A percentile compares a stretch with the other conserved stretches of the same genome.
Conservation (phyloP, 2,888 invertebrate genomes). For the Hypomecis punctinalis region DNA sequence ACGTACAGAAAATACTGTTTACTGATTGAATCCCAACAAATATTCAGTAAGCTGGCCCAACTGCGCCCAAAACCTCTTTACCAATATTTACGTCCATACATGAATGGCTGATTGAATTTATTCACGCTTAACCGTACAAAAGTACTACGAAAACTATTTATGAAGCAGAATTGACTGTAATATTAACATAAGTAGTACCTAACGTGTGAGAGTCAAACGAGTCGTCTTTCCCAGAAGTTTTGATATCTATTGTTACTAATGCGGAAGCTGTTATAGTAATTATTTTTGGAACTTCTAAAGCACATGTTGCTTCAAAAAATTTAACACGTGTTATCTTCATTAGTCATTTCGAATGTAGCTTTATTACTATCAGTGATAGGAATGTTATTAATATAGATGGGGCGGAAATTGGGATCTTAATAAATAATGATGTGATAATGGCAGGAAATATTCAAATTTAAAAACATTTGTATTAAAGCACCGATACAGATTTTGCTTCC, state of each 20-base stretch:
- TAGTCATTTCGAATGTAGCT: constrained; percentile 17
- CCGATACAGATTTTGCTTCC: constrained; percentile 5
- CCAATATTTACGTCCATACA: constrained; percentile 47
- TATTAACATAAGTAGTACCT: constrained; percentile 53
- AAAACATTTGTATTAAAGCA: background rate
- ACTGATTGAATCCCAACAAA: constrained; percentile 29
- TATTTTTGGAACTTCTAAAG: constrained; percentile 46
- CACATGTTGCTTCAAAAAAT: constrained; percentile 41
- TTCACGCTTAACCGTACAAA: constrained; percentile 43
- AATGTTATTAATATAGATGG: constrained; percentile 10
- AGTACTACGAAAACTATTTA: constrained; percentile 47
- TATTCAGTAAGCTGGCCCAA: constrained; percentile 28
- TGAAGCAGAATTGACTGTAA: constrained; percentile 56
- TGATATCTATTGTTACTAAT: constrained; percentile 40
- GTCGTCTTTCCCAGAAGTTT: constrained; percentile 54
- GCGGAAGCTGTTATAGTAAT: constrained; percentile 58
- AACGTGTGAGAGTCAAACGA: constrained; percentile 54
- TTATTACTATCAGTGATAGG: constrained; percentile 16
- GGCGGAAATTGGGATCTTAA: constrained; percentile 22
- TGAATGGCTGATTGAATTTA: constrained; percentile 46
- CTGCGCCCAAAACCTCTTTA: constrained; percentile 35
- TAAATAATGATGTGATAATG: constrained; percentile 8
- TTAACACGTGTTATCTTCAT: constrained; percentile 40
- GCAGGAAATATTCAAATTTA: constrained; percentile 17
- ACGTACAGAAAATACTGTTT: constrained; percentile 5